These are phyloP conservation scores for Peromyscus maniculatus DNA, from an alignment of 2,113 vertebrate genomes.

Conservation along the genomic window DNA sequence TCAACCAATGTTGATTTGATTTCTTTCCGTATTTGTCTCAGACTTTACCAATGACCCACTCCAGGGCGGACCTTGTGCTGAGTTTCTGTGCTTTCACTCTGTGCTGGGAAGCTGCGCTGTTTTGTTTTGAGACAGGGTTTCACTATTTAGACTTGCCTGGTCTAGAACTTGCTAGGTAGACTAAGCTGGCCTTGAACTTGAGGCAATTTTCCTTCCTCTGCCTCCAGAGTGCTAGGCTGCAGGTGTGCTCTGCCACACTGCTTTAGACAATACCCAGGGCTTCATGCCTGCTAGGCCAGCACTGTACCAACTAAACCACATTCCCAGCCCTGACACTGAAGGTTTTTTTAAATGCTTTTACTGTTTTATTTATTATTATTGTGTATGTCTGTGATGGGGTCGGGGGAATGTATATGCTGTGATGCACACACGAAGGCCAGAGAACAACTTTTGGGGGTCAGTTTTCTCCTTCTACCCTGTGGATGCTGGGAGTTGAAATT, in stretches of 20 bases:
- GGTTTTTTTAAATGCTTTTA: not conserved
- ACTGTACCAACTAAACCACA: not conserved
- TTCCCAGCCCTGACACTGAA: not conserved
- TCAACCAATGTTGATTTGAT: not conserved
- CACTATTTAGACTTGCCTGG: not conserved
- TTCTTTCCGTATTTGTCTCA: not conserved
- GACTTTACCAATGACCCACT: not conserved
- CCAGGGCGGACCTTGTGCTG: not conserved
- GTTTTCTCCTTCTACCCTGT: not conserved
- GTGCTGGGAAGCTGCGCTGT: not conserved
- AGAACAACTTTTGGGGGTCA: not conserved
- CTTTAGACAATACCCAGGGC: not conserved
- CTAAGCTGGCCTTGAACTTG: not conserved
- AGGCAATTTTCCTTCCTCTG: not conserved
- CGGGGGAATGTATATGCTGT: not conserved
- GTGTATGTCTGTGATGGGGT: not conserved
- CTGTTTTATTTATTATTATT: not conserved
- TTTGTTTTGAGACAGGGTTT: not conserved
- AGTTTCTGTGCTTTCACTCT: not conserved
- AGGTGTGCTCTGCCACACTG: not conserved
- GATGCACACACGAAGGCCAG: too few species aligned
- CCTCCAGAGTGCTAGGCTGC: not conserved
- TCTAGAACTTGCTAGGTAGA: not conserved
- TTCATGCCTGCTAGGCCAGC: not conserved
- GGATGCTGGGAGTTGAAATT: not conserved